A percentile compares a stretch with the other conserved stretches of the same genome.
These are phyloP conservation scores for Cairina moschata DNA, from an alignment of 2,113 vertebrate species.

Conservation along the genomic window DNA sequence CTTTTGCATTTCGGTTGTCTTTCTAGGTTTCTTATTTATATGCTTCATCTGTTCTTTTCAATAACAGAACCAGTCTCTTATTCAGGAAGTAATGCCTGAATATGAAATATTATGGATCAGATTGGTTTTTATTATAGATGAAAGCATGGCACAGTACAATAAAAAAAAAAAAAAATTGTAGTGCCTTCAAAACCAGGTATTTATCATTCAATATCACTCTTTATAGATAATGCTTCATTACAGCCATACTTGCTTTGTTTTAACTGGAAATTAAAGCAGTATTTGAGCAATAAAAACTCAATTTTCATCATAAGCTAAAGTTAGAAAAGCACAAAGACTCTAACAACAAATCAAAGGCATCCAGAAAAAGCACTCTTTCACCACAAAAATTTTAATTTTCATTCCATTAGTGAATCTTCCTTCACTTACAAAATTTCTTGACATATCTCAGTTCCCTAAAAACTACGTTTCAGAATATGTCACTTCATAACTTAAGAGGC, in stretches of 20 bases:
- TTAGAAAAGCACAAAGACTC: background rate
- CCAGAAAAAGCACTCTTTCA: background rate
- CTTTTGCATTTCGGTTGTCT: background rate
- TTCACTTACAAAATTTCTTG: background rate
- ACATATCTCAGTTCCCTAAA: background rate
- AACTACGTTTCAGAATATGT: accelerated
- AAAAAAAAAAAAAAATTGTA: background rate
- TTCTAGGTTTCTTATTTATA: background rate
- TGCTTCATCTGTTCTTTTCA: background rate
- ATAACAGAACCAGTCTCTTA: background rate
- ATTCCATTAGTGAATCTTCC: background rate
- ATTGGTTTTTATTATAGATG: background rate
- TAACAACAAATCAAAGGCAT: background rate
- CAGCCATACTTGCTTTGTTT: background rate
- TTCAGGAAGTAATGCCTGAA: background rate
- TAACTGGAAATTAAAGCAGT: background rate
- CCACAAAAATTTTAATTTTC: background rate
- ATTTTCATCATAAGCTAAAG: background rate
- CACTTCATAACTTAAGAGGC: background rate
- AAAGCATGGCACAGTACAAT: background rate
- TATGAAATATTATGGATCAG: background rate
- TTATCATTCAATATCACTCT: background rate
- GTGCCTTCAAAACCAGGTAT: background rate
- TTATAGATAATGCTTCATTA: background rate
- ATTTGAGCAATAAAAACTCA: background rate